Evolutionary conservation across 2,797 vertebrate genomes (phyloP).

Genomic region (Steatocranus sp.): DNA sequence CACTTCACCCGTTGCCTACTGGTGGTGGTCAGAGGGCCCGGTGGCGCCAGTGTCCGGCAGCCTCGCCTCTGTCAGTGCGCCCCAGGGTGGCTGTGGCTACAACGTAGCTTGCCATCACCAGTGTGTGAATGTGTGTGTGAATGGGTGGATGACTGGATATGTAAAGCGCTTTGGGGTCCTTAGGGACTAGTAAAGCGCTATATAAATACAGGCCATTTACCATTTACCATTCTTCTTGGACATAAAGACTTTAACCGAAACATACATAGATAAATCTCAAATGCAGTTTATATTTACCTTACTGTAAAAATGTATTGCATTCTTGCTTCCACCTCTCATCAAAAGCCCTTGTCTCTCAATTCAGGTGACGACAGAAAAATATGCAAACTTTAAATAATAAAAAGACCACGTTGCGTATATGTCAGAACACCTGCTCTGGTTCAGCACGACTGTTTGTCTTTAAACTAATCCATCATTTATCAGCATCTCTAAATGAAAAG

Average conservation of each 20-base stretch:
- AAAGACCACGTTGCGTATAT: slow-evolving; percentile 13
- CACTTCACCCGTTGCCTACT: too few relatives aligned
- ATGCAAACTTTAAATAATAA: slow-evolving; percentile 14
- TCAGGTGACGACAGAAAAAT: not conserved
- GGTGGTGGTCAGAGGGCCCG: too few relatives aligned
- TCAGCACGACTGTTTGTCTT: not conserved
- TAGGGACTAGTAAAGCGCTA: too few relatives aligned
- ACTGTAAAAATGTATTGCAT: not conserved
- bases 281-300: not conserved
- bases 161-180: too few relatives aligned
- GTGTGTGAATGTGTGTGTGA: too few relatives aligned
- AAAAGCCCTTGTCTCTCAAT: not conserved
- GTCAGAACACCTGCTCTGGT: slow-evolving; percentile 17
- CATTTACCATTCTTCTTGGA: not conserved
- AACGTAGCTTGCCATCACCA: too few relatives aligned
- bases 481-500: not conserved
- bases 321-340: not conserved
- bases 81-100: too few relatives aligned
- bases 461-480: slow-evolving; percentile 47
- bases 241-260: not conserved
- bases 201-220: too few relatives aligned
- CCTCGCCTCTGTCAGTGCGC: too few relatives aligned
- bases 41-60: too few relatives aligned
- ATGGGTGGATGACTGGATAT: too few relatives aligned
- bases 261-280: not conserved